Conservation (phyloP, 2,888 invertebrate genomes). For the Colletes collaris region DNA sequence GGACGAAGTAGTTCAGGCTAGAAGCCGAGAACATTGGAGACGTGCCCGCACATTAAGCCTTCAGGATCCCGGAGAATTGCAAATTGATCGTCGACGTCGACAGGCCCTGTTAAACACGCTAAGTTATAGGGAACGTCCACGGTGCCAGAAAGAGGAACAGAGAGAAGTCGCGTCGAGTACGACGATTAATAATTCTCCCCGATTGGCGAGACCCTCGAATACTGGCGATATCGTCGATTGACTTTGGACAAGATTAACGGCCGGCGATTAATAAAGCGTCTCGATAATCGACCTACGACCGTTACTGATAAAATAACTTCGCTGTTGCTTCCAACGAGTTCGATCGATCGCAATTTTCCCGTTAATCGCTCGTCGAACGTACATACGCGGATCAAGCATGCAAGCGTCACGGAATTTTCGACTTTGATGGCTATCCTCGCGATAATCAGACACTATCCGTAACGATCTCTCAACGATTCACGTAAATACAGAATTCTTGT, state of each 20-base stretch:
- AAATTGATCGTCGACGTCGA: conserved; percentile 41
- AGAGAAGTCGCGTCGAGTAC: conserved; percentile 3
- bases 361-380: background rate
- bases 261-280: conserved; percentile 12
- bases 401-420: background rate
- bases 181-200: conserved; percentile 3
- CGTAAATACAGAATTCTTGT: too few species aligned
- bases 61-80: conserved; percentile 26
- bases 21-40: background rate
- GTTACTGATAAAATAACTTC: background rate
- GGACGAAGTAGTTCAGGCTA: background rate
- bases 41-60: conserved; percentile 32
- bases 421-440: background rate
- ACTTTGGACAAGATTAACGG: conserved; percentile 7
- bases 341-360: background rate
- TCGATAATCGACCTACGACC: conserved; percentile 1
- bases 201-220: background rate
- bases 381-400: background rate
- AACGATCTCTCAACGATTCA: too few species aligned
- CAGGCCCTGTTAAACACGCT: conserved; percentile 17
- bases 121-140: conserved; percentile 19
- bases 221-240: background rate
- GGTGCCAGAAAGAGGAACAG: conserved; percentile 10
- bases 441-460: too few species aligned
- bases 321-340: background rate